Base-by-base conservation (phyloP, 2,797 vertebrate genomes). In the Oreochromis mossambicus region DNA sequence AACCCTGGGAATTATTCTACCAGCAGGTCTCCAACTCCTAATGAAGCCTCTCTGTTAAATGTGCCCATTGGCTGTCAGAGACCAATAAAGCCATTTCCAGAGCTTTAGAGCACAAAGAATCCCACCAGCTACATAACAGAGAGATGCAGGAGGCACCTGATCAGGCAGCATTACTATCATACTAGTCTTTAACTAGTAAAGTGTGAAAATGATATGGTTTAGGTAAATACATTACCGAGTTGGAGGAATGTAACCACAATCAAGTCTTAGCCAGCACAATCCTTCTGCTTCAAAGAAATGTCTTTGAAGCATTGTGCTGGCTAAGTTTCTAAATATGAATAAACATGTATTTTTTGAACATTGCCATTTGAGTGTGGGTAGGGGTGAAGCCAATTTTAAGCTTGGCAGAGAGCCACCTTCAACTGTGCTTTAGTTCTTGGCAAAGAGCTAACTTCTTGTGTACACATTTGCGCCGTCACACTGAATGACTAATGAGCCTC, bases 401-500 rank as follows among this genome's bases (percentile, higher is more conserved):
- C 21, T 41, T 90, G 87, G 86, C 66, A 79, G 52, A 6, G 48
- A 75, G 52, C 82, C 90, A 88, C 48, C 83, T 84, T 83, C 58
- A 81, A 58, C 66, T 83, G 38, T 73, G 81, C 77, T 88, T 86
- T 78, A 84, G 82, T 93, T 88, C 85, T 83, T 90, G 85, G 87
- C 93, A 90, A 89, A 91, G 86, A 84, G 84, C 81, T 91, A 90
- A 90, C 86, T 86, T 84, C 86, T 87, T 91, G 88, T 92, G 88
- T 87, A 89, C 89, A 93, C 86, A 94, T 92, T 92, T 89, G 68
- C 83, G 56, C 78, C 79, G 88, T 90, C 90, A 91, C 88, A 81
- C 87, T 77, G 91, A 91, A 93, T 92, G 91, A 93, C 88, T 93
- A 94, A 95, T 92, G 87, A 93, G 82, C 17, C 77, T 78, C 70